Percentiles rank a stretch among this genome's conserved stretches.
These are phyloP conservation scores for Glyptemys insculpta DNA, from an alignment of 2,797 vertebrate species.

Conservation along the genomic window DNA sequence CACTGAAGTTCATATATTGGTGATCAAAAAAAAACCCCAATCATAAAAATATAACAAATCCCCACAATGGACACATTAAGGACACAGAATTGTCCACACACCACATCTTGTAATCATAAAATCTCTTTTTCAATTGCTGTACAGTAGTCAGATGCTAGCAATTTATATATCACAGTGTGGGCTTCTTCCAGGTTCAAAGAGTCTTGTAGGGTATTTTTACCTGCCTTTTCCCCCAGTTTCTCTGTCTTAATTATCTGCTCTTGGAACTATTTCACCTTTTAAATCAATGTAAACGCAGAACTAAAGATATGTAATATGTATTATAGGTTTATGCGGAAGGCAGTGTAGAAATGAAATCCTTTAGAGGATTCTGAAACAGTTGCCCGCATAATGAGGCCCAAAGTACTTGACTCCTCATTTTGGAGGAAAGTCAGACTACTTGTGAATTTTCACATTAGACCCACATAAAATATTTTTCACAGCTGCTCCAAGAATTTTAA, in stretches of 20 bases:
- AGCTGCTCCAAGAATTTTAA: conserved; percentile 26
- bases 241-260: neutral
- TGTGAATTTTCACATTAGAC: neutral
- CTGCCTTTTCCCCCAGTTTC: neutral
- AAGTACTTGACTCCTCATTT: neutral
- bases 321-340: neutral
- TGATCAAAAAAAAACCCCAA: neutral
- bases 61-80: neutral
- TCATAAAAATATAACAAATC: neutral
- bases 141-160: neutral
- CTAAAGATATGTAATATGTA: too few relatives aligned
- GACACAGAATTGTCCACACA: neutral
- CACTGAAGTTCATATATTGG: neutral
- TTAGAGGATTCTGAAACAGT: neutral
- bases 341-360: neutral
- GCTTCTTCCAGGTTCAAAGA: neutral
- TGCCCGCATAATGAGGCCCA: neutral
- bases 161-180: neutral
- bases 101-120: neutral
- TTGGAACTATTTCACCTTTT: neutral
- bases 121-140: neutral
- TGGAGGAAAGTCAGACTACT: neutral
- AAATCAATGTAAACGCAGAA: neutral
- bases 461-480: neutral
- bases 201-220: neutral